phyloP scores from a whole-genome alignment of 2,888 invertebrate species.

The Helobdella robusta region DNA sequence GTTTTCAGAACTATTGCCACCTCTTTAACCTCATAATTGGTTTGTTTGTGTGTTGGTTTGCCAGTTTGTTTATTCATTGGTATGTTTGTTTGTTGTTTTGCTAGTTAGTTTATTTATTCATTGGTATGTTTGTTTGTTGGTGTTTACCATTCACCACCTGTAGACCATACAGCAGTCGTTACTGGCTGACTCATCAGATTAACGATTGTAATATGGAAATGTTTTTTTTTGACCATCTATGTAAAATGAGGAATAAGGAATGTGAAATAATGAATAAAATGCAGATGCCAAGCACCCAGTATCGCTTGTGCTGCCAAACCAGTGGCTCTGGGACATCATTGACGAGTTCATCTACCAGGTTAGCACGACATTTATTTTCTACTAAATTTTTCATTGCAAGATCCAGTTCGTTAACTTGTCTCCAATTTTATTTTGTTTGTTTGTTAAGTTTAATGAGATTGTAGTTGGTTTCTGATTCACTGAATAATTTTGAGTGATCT shows the following conservation, averaged over 20 bases:
- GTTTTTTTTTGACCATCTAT: not conserved
- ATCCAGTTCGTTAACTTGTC: too few relatives aligned
- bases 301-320: conserved; percentile 70
- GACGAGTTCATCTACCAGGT: conserved; percentile 97
- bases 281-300: conserved; percentile 33
- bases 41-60: conserved; percentile 47
- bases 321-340: conserved; percentile 98
- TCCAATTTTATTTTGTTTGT: too few relatives aligned
- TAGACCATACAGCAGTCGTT: not conserved
- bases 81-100: too few relatives aligned
- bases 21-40: conserved; percentile 91
- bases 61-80: too few relatives aligned
- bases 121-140: too few relatives aligned
- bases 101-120: too few relatives aligned
- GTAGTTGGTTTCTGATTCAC: not conserved
- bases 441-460: not conserved
- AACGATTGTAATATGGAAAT: not conserved
- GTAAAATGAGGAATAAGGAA: not conserved
- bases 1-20: conserved; percentile 95
- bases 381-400: too few relatives aligned
- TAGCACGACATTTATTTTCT: not conserved
- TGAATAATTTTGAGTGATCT: too few relatives aligned
- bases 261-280: not conserved
- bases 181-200: too few relatives aligned
- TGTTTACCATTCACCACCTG: too few relatives aligned